Base-by-base conservation (phyloP, 2,113 vertebrate genomes). In the Xyrauchen texanus region DNA sequence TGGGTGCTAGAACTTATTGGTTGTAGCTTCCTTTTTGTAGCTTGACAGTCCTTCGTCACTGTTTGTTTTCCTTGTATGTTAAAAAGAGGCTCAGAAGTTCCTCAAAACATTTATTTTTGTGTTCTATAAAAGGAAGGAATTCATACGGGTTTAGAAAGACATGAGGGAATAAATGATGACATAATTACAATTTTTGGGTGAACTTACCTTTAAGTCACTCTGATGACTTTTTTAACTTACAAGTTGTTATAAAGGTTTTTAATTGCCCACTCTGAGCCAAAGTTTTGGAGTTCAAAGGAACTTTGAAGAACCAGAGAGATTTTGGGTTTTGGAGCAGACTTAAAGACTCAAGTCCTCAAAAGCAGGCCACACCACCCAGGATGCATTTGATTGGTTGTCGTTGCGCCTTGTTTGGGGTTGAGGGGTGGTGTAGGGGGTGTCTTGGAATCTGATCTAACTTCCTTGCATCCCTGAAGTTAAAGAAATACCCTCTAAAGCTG, bases 401-500 rank as follows among this genome's bases (percentile, higher is more conserved):
- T 34, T 34, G 21, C 21, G 1, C 21, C 47, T 65, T 71, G 49
- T 76, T 57, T 45, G 8, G 7, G 12, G 76, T 68, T 42, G 11
- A 10, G 52, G 15, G 34, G 7, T 72, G 15, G 42, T 63, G 53
- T 1, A 34, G 21, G 21, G 21, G 70, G 52, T 68, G 63, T 46
- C 49, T 62, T 83, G 75, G 81, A 83, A 84, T 83, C 65, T 77
- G 77, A 85, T 82, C 69, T 75, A 78, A 60, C 63, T 55, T 68
- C 34, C 51, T 82, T 78, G 49, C 68, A 73, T 70, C 68, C 79
- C 79, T 76, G 45, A 85, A 83, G 74, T 82, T 77, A 82, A 84
- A 82, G 62, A 85, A 87, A 84, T 67, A 74, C 53, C 68, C 49
- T 81, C 80, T 78, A 80, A 85, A 82, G 70, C 76, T 53, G 44